A percentile compares a stretch with the other conserved stretches of the same genome.
phyloP scores from a whole-genome alignment of 2,888 invertebrate species.

The Slavum lentiscoides region DNA sequence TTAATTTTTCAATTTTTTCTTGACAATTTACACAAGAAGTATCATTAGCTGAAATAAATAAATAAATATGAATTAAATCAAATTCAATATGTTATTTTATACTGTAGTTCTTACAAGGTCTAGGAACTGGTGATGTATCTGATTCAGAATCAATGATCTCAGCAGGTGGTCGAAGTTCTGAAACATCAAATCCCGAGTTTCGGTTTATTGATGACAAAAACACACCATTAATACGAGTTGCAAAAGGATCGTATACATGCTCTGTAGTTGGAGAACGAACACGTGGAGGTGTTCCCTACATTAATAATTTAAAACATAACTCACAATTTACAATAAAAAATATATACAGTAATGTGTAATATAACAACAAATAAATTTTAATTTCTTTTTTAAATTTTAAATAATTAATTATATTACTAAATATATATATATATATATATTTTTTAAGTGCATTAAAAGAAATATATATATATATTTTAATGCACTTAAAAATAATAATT shows the following conservation, averaged over 20 bases:
- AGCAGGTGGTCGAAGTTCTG: conserved; percentile 8
- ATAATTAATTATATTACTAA: background rate
- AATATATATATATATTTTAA: background rate
- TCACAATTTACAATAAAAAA: background rate
- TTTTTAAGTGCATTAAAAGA: background rate
- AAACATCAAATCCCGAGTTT: conserved; percentile 2
- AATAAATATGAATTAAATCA: background rate
- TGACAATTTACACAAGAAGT: conserved; percentile 37
- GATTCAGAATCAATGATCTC: conserved; percentile 36
- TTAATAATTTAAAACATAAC: background rate
- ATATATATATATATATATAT: background rate
- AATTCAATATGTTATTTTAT: background rate
- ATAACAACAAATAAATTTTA: background rate
- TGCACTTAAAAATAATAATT: background rate
- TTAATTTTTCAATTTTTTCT: conserved; percentile 37
- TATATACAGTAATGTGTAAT: background rate
- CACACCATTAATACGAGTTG: conserved; percentile 10
- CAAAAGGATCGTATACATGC: background rate
- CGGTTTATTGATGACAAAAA: conserved; percentile 4
- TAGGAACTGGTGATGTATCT: background rate
- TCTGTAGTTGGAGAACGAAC: conserved; percentile 13
- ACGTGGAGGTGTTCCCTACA: conserved; percentile 42
- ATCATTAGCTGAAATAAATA: conserved; percentile 27
- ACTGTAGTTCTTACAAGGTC: background rate
- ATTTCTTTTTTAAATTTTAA: background rate